These are phyloP conservation scores for Meriones unguiculatus DNA, from an alignment of 2,113 vertebrate species.

Conservation along the genomic window DNA sequence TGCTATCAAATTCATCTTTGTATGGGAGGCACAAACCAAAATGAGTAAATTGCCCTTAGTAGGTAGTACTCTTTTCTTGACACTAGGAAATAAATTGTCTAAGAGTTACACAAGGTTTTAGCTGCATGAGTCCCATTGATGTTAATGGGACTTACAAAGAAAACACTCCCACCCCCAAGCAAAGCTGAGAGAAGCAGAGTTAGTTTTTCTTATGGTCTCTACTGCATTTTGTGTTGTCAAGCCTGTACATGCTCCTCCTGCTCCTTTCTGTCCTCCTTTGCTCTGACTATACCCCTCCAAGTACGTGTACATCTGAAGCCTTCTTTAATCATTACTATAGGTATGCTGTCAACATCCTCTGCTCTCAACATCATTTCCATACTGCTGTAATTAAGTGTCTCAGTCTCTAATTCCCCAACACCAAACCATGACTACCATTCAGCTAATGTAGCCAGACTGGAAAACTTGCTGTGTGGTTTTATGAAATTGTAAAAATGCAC, in stretches of 20 bases:
- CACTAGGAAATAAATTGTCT: constrained; percentile 83
- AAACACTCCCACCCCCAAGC: constrained; percentile 67
- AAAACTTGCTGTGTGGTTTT: constrained; percentile 8
- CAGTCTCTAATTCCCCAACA: neutral
- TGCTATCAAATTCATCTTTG: constrained; percentile 82
- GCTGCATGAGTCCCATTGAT: constrained; percentile 62
- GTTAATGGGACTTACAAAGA: constrained; percentile 76
- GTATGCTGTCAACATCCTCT: constrained; percentile 29
- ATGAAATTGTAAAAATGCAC: neutral
- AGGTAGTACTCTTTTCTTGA: constrained; percentile 78
- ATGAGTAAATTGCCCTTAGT: constrained; percentile 73
- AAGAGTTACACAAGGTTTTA: constrained; percentile 79
- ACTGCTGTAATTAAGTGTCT: constrained; percentile 15
- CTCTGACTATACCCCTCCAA: constrained; percentile 45
- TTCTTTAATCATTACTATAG: constrained; percentile 6
- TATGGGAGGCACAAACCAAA: constrained; percentile 77
- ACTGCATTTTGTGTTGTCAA: constrained; percentile 41
- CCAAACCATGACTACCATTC: neutral
- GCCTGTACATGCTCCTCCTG: constrained; percentile 25
- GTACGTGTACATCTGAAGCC: constrained; percentile 47
- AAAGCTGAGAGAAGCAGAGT: constrained; percentile 77
- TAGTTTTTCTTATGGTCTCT: constrained; percentile 68
- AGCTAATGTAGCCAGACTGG: neutral
- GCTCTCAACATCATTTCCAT: constrained; percentile 28
- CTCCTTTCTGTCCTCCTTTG: constrained; percentile 14